phyloP scores from a whole-genome alignment of 2,888 invertebrate species.

The Piscicola geometra region DNA sequence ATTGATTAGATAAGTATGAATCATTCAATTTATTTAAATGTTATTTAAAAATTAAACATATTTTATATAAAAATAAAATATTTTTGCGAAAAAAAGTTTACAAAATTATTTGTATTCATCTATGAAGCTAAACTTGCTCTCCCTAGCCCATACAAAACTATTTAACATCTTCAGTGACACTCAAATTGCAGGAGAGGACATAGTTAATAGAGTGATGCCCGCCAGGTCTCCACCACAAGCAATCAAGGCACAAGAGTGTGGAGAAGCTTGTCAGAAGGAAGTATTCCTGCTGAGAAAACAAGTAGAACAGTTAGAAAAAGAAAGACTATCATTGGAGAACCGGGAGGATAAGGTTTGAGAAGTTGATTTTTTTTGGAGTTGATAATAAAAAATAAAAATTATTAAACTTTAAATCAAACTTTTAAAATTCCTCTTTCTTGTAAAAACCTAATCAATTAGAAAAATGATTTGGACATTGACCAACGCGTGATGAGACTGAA shows the following conservation, averaged over 20 bases:
- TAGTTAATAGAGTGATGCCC: background rate
- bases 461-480: constrained; percentile 15
- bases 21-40: too few relatives aligned
- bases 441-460: background rate
- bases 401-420: too few relatives aligned
- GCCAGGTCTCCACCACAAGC: constrained; percentile 1
- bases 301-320: constrained; percentile 17
- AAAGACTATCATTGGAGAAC: background rate
- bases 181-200: background rate
- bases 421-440: background rate
- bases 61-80: too few relatives aligned
- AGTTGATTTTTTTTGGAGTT: too few relatives aligned
- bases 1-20: too few relatives aligned
- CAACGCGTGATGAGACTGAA: constrained; percentile 30
- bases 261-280: constrained; percentile 28
- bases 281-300: constrained; percentile 21
- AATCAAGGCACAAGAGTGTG: constrained; percentile 1
- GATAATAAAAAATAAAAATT: too few relatives aligned
- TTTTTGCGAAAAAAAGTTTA: too few relatives aligned
- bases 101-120: too few relatives aligned
- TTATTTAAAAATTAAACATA: too few relatives aligned
- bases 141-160: too few relatives aligned
- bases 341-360: background rate
- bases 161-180: too few relatives aligned
- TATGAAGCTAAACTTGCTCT: too few relatives aligned